Conservation (phyloP, 1,140 invertebrate species). For the Megalopta genalis region DNA sequence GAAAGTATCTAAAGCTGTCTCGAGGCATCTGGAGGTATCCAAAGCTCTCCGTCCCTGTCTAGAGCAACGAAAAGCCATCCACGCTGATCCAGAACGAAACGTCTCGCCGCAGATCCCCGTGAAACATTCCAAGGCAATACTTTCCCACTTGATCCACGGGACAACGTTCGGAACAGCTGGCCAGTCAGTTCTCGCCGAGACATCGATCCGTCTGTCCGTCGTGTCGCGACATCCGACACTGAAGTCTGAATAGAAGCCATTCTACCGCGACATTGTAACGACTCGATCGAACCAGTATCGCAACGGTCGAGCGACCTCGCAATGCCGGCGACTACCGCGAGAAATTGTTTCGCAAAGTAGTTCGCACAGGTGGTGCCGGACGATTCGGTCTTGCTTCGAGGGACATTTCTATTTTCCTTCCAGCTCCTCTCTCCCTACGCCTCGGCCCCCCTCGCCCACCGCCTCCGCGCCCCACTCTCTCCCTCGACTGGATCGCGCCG, state of each 20-base stretch:
- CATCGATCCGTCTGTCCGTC: conserved; percentile 38
- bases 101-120: too few species aligned
- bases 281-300: conserved; percentile 64
- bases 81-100: too few species aligned
- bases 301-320: conserved; percentile 61
- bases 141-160: too few species aligned
- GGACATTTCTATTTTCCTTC: conserved; percentile 55
- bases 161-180: conserved; percentile 35
- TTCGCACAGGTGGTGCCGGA: conserved; percentile 63
- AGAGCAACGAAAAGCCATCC: too few species aligned
- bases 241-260: conserved; percentile 54
- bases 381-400: conserved; percentile 54
- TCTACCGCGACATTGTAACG: conserved; percentile 60
- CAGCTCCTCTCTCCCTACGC: too few species aligned
- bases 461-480: too few species aligned
- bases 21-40: too few species aligned
- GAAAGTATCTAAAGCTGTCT: too few species aligned
- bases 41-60: too few species aligned
- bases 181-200: conserved; percentile 16
- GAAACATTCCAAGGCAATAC: too few species aligned
- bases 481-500: background rate
- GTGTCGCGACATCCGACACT: conserved; percentile 58
- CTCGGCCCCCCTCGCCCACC: too few species aligned
- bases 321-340: conserved; percentile 46
- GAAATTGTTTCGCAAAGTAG: conserved; percentile 65